Percentiles rank a stretch among this genome's conserved stretches.
phyloP scores from a whole-genome alignment of 35 echinoderm and acorn worm genomes.

The Ophioderma brevispina region DNA sequence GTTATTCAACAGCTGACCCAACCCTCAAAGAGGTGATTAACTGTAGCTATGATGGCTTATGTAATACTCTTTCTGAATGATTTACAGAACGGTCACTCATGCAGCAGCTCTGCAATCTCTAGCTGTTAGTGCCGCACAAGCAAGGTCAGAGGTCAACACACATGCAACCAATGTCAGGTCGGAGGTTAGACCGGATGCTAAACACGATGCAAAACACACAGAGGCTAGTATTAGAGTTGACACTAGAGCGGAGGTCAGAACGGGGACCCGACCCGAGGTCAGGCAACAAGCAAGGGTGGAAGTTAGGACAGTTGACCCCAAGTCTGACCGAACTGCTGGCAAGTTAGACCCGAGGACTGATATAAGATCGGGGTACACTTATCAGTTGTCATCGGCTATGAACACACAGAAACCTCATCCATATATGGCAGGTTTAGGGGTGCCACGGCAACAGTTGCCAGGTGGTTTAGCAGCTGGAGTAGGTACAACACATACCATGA shows the following conservation, averaged over 20 bases:
- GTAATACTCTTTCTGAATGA: no score
- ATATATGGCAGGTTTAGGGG: background rate
- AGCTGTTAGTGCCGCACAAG: background rate
- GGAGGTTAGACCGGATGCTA: background rate
- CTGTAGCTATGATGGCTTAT: no score
- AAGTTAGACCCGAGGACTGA: slow-evolving; percentile 5
- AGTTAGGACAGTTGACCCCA: background rate
- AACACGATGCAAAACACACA: background rate
- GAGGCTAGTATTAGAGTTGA: background rate
- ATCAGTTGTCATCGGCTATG: background rate
- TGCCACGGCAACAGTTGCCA: background rate
- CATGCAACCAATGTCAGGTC: background rate
- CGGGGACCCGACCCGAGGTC: background rate
- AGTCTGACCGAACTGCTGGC: background rate
- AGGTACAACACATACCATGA: background rate
- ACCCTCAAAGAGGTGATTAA: no score
- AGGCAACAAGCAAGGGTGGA: background rate
- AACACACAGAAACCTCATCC: background rate
- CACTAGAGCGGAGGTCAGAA: background rate
- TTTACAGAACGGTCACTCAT: background rate
- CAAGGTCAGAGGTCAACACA: background rate
- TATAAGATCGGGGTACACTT: background rate
- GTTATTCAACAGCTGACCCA: no score
- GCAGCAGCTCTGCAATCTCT: background rate
- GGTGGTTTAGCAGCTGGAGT: background rate